These are phyloP conservation scores for Drosophila cardini DNA, from an alignment of 1,140 invertebrate genomes.

Conservation along the genomic window DNA sequence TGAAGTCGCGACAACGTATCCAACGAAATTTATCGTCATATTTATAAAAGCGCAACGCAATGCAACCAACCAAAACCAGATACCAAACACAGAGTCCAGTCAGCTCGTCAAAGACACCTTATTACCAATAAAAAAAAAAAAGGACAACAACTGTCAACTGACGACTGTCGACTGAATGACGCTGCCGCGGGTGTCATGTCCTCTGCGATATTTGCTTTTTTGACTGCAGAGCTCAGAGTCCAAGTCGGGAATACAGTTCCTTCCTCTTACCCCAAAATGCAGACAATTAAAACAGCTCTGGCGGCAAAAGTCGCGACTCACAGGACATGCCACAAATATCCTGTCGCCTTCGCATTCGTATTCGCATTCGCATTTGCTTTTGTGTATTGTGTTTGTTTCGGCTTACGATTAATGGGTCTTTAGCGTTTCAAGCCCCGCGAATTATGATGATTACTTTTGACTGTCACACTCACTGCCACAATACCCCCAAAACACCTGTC, in stretches of 20 bases:
- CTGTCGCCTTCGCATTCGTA: slow-evolving; percentile 22
- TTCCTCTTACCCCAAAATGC: slow-evolving; percentile 33
- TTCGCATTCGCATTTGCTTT: neutral
- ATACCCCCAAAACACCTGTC: slow-evolving; percentile 37
- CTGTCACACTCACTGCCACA: neutral
- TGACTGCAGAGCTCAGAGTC: slow-evolving; percentile 20
- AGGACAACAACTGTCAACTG: slow-evolving; percentile 30
- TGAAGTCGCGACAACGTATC: slow-evolving; percentile 39
- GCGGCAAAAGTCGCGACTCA: slow-evolving; percentile 65
- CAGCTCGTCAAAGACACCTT: slow-evolving; percentile 59
- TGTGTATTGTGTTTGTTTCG: slow-evolving; percentile 25
- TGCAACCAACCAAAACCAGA: slow-evolving; percentile 19
- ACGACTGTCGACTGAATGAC: slow-evolving; percentile 48
- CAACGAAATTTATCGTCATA: slow-evolving; percentile 68
- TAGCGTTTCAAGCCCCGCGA: slow-evolving; percentile 65
- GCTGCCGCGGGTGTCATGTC: slow-evolving; percentile 60
- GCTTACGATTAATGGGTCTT: slow-evolving; percentile 76
- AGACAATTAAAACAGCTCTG: slow-evolving; percentile 74
- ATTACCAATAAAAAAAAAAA: slow-evolving; percentile 43
- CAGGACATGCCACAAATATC: slow-evolving; percentile 58
- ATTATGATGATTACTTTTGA: slow-evolving; percentile 68
- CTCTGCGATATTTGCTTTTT: slow-evolving; percentile 49
- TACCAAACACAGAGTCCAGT: slow-evolving; percentile 20
- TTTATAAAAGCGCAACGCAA: slow-evolving; percentile 68
- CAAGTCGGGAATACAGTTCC: neutral